Evolutionary conservation across 2,797 vertebrate species (phyloP).

Genomic region (Cheirogaleus major): DNA sequence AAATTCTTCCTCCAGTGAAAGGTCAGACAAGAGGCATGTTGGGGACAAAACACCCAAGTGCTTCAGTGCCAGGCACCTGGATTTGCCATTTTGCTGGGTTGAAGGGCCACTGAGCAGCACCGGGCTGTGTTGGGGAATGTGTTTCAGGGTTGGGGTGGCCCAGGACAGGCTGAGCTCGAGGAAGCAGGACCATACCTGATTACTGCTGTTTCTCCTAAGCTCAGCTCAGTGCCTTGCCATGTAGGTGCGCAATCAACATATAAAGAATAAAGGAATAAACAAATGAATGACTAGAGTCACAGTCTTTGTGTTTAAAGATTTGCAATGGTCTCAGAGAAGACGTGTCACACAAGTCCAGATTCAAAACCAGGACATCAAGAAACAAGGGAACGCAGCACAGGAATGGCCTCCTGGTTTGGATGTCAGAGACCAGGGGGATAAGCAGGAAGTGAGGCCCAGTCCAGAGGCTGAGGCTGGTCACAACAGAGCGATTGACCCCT

Average conservation of each 20-base stretch:
- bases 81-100: background rate
- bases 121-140: background rate
- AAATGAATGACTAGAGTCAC: background rate
- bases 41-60: background rate
- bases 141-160: background rate
- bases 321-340: background rate
- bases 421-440: background rate
- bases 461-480: background rate
- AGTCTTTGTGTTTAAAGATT: background rate
- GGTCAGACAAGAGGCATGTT: background rate
- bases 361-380: background rate
- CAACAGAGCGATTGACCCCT: background rate
- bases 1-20: constrained; percentile 38
- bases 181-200: background rate
- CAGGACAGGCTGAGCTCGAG: background rate
- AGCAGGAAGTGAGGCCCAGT: background rate
- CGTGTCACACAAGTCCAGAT: background rate
- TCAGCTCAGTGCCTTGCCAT: background rate
- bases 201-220: background rate
- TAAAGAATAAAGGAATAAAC: background rate
- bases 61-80: background rate
- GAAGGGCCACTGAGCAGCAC: background rate
- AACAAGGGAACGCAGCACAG: background rate
- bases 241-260: background rate
- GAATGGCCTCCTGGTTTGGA: background rate